Evolutionary conservation across 2,888 invertebrate species (phyloP).

Genomic region (Homarus gammarus): DNA sequence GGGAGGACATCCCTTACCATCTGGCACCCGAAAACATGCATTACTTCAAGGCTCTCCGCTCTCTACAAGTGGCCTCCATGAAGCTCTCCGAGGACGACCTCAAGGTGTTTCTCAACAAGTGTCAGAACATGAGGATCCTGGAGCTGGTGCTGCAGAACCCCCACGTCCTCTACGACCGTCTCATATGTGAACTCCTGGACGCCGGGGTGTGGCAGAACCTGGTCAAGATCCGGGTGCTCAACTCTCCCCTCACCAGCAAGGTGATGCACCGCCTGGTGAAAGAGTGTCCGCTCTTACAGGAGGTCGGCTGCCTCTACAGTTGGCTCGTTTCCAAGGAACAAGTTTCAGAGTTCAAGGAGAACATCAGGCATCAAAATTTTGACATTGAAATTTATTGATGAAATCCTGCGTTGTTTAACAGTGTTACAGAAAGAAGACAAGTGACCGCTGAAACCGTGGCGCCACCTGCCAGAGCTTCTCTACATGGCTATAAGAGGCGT

Average conservation of each 20-base stretch:
- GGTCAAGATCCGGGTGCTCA: conserved; percentile 65
- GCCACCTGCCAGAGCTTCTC: too few species aligned
- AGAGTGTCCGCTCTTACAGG: conserved; percentile 70
- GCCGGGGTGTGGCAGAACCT: conserved; percentile 70
- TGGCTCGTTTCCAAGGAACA: conserved; percentile 75
- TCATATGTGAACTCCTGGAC: conserved; percentile 70
- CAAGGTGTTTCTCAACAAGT: conserved; percentile 71
- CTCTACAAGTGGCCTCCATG: conserved; percentile 70
- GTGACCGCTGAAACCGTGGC: too few species aligned
- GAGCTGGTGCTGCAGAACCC: conserved; percentile 74
- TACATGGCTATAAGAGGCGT: too few species aligned
- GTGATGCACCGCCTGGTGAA: conserved; percentile 68
- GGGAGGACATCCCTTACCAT: conserved; percentile 66
- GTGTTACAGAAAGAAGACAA: background rate
- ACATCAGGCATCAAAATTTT: conserved; percentile 66
- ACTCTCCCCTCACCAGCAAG: conserved; percentile 72
- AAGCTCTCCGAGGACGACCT: conserved; percentile 74
- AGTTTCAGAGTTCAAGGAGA: conserved; percentile 70
- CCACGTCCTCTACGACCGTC: conserved; percentile 70
- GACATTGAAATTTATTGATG: conserved; percentile 72
- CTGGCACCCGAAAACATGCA: conserved; percentile 52
- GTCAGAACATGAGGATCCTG: conserved; percentile 63
- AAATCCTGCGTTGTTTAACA: background rate
- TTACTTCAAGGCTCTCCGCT: conserved; percentile 67
- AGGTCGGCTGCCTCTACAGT: conserved; percentile 72